A percentile compares a stretch with the other conserved stretches of the same genome.
Evolutionary conservation across 2,113 vertebrate genomes (phyloP).

Genomic region (Emydura subglobosa): DNA sequence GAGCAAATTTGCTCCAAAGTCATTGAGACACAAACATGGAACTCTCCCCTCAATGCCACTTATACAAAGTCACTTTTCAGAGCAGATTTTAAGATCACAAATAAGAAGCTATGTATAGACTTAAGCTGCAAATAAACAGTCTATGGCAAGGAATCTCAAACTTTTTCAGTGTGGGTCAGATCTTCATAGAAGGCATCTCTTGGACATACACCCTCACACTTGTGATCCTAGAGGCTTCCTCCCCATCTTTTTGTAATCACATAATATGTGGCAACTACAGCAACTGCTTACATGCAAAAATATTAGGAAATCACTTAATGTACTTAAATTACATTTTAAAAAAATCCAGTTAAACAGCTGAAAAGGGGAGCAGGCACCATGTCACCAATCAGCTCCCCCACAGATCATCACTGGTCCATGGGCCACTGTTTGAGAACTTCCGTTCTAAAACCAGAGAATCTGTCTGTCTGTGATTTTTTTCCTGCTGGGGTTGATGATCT

Average conservation of each 20-base stretch:
- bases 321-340: neutral
- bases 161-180: neutral
- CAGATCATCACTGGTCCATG: neutral
- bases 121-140: neutral
- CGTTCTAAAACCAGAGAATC: conserved; percentile 16
- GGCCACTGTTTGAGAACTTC: neutral
- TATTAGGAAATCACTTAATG: neutral
- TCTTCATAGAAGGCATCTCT: neutral
- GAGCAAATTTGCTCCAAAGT: neutral
- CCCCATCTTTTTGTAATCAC: neutral
- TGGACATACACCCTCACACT: neutral
- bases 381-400: neutral
- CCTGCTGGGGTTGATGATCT: neutral
- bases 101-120: neutral
- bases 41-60: neutral
- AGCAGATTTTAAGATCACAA: neutral
- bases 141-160: neutral
- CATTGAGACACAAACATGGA: neutral
- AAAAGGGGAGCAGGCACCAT: neutral
- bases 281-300: neutral
- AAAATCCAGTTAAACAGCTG: neutral
- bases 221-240: neutral
- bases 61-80: neutral
- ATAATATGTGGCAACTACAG: neutral
- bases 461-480: neutral